A percentile compares a stretch with the other conserved stretches of the same genome.
These are phyloP conservation scores for Falco berigora DNA, from an alignment of 2,797 vertebrate genomes.

Conservation along the genomic window DNA sequence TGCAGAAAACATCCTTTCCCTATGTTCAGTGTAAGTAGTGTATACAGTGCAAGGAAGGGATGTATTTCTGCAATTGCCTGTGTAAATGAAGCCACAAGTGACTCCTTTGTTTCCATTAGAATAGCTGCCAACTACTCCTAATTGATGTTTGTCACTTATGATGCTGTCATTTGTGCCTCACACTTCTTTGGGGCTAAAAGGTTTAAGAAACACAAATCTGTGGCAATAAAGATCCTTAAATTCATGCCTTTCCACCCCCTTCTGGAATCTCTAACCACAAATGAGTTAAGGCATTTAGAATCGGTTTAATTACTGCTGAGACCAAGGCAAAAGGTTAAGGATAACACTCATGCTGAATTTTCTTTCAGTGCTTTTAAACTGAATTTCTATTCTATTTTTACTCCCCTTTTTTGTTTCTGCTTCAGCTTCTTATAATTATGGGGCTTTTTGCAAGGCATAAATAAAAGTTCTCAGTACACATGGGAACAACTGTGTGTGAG, in stretches of 20 bases:
- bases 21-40: background rate
- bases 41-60: background rate
- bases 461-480: slow-evolving; percentile 15
- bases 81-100: background rate
- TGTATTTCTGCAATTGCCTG: background rate
- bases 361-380: slow-evolving; percentile 12
- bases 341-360: background rate
- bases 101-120: background rate
- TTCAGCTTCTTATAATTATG: slow-evolving; percentile 39
- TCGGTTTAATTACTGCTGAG: slow-evolving; percentile 1
- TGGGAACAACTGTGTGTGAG: background rate
- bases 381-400: slow-evolving; percentile 34
- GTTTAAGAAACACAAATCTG: background rate
- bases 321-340: background rate
- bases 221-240: background rate
- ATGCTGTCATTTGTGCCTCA: background rate
- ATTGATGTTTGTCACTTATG: background rate
- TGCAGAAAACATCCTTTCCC: background rate
- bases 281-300: background rate
- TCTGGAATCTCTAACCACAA: background rate
- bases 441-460: slow-evolving; percentile 19
- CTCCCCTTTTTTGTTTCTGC: background rate
- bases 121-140: background rate
- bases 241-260: background rate
- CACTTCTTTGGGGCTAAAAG: background rate